A percentile compares a stretch with the other conserved stretches of the same genome.
Conservation (phyloP, 2,797 vertebrate species). For the Furcifer pardalis region DNA sequence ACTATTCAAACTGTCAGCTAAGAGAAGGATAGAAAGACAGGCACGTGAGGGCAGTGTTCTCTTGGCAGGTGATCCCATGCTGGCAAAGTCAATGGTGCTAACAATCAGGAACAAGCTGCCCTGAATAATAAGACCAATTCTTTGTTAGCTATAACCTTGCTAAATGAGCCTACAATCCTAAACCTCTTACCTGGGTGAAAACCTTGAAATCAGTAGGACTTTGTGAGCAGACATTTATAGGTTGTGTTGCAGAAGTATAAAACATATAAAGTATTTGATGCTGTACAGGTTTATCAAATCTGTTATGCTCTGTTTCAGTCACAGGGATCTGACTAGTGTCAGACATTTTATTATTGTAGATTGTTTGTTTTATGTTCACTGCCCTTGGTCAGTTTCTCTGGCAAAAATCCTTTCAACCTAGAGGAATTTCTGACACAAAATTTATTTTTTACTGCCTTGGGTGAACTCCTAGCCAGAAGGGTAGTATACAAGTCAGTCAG, state of each 20-base stretch:
- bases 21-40: not conserved
- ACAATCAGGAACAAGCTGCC: constrained; percentile 48
- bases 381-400: too few species aligned
- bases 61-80: constrained; percentile 35
- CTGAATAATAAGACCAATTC: constrained; percentile 31
- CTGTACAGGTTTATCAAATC: constrained; percentile 12
- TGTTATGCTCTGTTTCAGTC: constrained; percentile 33
- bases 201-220: not conserved
- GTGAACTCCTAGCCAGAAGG: too few species aligned
- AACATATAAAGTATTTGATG: constrained; percentile 49
- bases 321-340: constrained; percentile 25
- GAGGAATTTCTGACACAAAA: too few species aligned
- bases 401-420: too few species aligned
- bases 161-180: constrained; percentile 5
- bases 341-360: not conserved
- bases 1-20: constrained; percentile 15
- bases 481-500: too few species aligned
- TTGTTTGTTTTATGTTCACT: too few species aligned
- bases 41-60: not conserved
- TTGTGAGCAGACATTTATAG: not conserved
- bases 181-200: not conserved
- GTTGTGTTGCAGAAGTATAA: constrained; percentile 8
- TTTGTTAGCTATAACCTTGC: constrained; percentile 39
- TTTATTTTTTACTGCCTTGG: too few species aligned
- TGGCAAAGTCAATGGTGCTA: constrained; percentile 42